Conservation (phyloP, 1,140 invertebrate genomes). For the Melanaphis sacchari region DNA sequence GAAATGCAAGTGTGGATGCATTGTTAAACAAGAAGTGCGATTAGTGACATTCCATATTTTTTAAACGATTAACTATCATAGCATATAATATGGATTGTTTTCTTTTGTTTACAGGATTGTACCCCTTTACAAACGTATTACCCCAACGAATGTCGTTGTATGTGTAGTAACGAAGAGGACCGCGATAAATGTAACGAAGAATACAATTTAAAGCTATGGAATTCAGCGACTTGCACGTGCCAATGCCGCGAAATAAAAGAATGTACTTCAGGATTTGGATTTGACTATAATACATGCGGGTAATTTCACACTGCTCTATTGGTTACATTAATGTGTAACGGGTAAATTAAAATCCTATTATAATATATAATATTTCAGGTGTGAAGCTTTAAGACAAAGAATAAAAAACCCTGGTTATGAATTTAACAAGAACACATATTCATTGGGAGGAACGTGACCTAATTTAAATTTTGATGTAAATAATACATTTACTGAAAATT, state of each 20-base stretch:
- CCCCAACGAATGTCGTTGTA: constrained; percentile 68
- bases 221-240: constrained; percentile 69
- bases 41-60: neutral
- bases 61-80: neutral
- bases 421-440: constrained; percentile 20
- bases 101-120: constrained; percentile 67
- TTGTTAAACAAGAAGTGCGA: constrained; percentile 67
- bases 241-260: constrained; percentile 66
- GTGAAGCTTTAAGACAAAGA: neutral
- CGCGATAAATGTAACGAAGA: constrained; percentile 67
- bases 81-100: constrained; percentile 38
- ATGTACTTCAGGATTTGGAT: constrained; percentile 70
- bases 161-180: constrained; percentile 70
- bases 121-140: constrained; percentile 68
- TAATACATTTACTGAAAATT: neutral
- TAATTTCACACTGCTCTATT: constrained; percentile 60
- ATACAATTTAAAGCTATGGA: constrained; percentile 68
- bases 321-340: neutral
- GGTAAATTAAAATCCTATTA: neutral
- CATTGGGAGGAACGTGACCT: neutral
- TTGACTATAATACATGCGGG: constrained; percentile 70
- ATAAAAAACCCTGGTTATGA: neutral
- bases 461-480: neutral
- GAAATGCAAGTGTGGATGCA: constrained; percentile 71
- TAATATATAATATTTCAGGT: neutral